Base-by-base conservation (phyloP, 2,797 vertebrate species). In the Acanthis flammea region DNA sequence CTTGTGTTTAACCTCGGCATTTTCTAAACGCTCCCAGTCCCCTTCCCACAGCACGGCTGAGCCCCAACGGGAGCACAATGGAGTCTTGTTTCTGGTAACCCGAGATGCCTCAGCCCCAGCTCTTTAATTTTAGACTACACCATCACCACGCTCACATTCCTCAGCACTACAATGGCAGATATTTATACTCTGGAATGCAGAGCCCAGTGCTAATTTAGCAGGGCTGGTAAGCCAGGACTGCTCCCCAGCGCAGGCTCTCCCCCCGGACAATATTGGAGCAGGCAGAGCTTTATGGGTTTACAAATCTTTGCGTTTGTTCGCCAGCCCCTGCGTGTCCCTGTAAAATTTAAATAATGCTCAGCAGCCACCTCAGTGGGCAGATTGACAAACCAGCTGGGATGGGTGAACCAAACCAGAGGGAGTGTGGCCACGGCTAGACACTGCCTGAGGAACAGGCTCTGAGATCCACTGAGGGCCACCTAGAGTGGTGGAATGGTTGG, bases 1-100 rank as follows among this genome's bases (percentile, higher is more conserved):
- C 88, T 66, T 1, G 65, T 45, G 0, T 88, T 94, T 72, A 92
- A 94, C 33, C 78, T 86, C 12, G 65, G 95, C 53, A 0, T 78
- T 91, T 89, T 92, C 90, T 68, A 88, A 90, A 33, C 42, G 18
- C 90, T 91, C 58, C 4, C 88, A 47, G 86, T 19, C 89, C 78
- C 61, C 67, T 87, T 87, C 57, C 90, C 2, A 54, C 47, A 23
- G 83, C 12, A 51, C 71, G 25, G 94, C 72, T 19, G 50, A 94
- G 82, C 97, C 95, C 94, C 83, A 23, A 72, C 42, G 93, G 96
- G 95, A 93, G 96, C 96, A 97, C 97, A 97, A 97, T 96, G 97
- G 97, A 41, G 94, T 95, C 97, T 97, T 97, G 97, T 97, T 97
- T 96, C 97, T 97, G 95, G 97, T 97, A 97, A 97, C 96, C 94